Evolutionary conservation across 2,888 invertebrate species (phyloP).

Genomic region (Peribatodes rhomboidaria): DNA sequence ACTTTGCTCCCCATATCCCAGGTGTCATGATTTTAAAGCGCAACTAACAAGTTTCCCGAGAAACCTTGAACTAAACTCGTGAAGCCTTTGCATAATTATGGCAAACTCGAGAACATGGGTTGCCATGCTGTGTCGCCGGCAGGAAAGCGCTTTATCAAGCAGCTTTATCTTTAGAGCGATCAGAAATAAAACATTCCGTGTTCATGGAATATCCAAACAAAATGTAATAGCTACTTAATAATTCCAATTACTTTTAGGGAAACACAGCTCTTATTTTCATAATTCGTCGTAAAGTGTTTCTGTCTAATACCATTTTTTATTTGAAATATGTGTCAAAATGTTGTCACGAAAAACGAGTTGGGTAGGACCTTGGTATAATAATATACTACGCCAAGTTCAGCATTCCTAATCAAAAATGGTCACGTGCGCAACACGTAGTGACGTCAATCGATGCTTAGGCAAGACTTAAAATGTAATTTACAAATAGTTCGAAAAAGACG

Average conservation of each 20-base stretch:
- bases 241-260: neutral
- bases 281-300: neutral
- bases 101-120: slow-evolving; percentile 42
- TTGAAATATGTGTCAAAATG: no score
- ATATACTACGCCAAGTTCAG: no score
- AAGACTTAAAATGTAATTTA: no score
- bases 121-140: slow-evolving; percentile 43
- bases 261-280: neutral
- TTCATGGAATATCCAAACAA: neutral
- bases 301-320: no score
- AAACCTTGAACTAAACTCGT: neutral
- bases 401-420: no score
- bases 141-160: slow-evolving; percentile 53
- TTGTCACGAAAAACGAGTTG: no score
- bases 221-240: neutral
- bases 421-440: no score
- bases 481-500: no score
- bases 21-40: slow-evolving; percentile 2
- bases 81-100: slow-evolving; percentile 26
- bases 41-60: slow-evolving; percentile 2
- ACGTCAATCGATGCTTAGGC: no score
- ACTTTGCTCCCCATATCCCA: neutral
- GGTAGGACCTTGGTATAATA: no score
- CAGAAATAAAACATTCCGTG: slow-evolving; percentile 53
- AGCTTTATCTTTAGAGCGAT: slow-evolving; percentile 50